Evolutionary conservation across 1,140 invertebrate genomes (phyloP), one percentile per base, ranked within the genome.

Genomic region (Ephestia elutella): DNA sequence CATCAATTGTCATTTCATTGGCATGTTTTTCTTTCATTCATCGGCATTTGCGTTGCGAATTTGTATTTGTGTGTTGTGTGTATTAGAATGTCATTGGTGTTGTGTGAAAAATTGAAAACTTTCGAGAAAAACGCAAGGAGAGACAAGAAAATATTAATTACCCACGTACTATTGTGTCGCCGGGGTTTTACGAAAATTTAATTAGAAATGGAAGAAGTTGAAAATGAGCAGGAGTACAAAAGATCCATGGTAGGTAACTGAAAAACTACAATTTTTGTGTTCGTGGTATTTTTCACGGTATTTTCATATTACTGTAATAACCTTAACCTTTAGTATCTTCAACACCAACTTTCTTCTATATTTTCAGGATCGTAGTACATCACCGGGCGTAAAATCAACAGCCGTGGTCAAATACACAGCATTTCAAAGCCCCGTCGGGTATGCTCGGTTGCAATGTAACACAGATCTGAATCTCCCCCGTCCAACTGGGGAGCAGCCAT

Each of bases 401-500:
- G 95, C 95, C 5, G 91, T 96, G 10, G 95, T 96, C 0, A 96
- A 96, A 79, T 95, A 95, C 78, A 94, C 94, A 15, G 90, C 93
- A 0, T 93, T 94, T 11, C 92, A 93, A 62, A 92, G 91, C 53
- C 95, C 95, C 0, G 93, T 93, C 2, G 92, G 92, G 48, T 96
- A 95, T 82, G 92, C 93, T 35, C 91, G 93, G 55, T 82, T 98
- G 20, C 93, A 95, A 81, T 95, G 93, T 68, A 96, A 97, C 71
- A 97, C 96, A 0, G 94, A 97, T 76, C 87, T 97, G 8, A 97
- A 97, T 80, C 80, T 94, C 53, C 96, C 96, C 96, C 96, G 0
- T 94, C 95, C 7, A 97, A 97, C 83, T 97, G 96, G 96, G 94
- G 93, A 61, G 95, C 92, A 54, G 92, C 94, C 0, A 93, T 93